Percentiles rank a stretch among this genome's conserved stretches.
Conservation (phyloP, 37 sponge, comb jelly and placozoan species). For the Chondrosia reniformis region DNA sequence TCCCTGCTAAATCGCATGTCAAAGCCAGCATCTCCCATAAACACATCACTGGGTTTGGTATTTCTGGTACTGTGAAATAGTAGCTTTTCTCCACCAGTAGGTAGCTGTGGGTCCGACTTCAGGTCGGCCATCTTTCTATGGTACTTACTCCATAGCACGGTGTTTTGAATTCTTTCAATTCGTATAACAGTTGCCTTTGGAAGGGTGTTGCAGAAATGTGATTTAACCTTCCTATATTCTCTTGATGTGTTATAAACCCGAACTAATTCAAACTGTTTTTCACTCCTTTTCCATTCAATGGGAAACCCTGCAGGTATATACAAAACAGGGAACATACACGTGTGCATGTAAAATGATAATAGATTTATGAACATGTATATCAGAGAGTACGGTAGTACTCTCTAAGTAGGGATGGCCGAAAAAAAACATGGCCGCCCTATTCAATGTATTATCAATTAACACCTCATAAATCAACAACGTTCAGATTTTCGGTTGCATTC, state of each 20-base stretch:
- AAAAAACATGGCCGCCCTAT: too few species aligned
- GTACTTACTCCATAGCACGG: conserved; percentile 6
- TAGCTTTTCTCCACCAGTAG: not conserved
- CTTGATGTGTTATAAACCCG: not conserved
- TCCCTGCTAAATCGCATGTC: not conserved
- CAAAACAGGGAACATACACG: not conserved
- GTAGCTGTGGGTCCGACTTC: not conserved
- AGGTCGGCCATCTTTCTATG: not conserved
- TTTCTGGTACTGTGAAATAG: conserved; percentile 32
- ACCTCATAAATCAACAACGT: too few species aligned
- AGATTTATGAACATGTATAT: too few species aligned
- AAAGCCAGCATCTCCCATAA: conserved; percentile 17
- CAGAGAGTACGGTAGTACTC: too few species aligned
- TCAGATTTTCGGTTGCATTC: too few species aligned
- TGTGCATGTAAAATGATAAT: too few species aligned
- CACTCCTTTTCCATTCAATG: conserved; percentile 35
- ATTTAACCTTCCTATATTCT: not conserved
- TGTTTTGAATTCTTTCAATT: conserved; percentile 32
- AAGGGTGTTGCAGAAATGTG: not conserved
- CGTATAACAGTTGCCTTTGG: not conserved
- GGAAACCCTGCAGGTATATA: conserved; percentile 26
- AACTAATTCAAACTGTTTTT: conserved; percentile 2
- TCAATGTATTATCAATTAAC: too few species aligned
- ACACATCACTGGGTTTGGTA: conserved; percentile 7
- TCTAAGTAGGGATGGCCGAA: too few species aligned